A percentile compares a stretch with the other conserved stretches of the same genome.
These are phyloP conservation scores for Tympanuchus pallidicinctus DNA, from an alignment of 2,113 vertebrate genomes.

Conservation along the genomic window DNA sequence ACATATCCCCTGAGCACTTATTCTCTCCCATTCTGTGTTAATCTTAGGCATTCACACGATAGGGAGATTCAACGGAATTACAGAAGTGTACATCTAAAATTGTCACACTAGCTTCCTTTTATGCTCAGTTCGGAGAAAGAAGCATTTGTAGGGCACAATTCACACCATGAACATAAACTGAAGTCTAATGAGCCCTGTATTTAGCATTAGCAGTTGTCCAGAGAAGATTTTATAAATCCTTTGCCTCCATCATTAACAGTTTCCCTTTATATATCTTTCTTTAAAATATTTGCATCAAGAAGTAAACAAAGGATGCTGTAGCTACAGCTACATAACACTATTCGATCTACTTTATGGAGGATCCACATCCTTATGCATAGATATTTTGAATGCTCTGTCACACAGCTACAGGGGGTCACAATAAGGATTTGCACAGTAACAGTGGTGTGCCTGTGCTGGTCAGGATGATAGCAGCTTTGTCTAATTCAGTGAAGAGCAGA, in stretches of 20 bases:
- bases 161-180: not conserved
- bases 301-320: not conserved
- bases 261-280: not conserved
- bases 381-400: not conserved
- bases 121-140: not conserved
- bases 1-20: not conserved
- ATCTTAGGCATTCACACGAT: not conserved
- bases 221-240: not conserved
- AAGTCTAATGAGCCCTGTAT: not conserved
- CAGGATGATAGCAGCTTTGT: not conserved
- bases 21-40: not conserved
- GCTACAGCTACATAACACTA: not conserved
- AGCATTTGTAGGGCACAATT: not conserved
- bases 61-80: not conserved
- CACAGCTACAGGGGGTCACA: not conserved
- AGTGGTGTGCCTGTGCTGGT: fast-evolving
- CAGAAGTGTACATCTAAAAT: not conserved
- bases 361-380: fast-evolving
- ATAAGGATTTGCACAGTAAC: not conserved
- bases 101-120: not conserved
- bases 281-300: not conserved
- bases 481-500: not conserved
- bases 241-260: not conserved
- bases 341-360: not conserved
- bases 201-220: not conserved